Base-by-base conservation (phyloP, 2,113 vertebrate species). In the Pseudonaja textilis region DNA sequence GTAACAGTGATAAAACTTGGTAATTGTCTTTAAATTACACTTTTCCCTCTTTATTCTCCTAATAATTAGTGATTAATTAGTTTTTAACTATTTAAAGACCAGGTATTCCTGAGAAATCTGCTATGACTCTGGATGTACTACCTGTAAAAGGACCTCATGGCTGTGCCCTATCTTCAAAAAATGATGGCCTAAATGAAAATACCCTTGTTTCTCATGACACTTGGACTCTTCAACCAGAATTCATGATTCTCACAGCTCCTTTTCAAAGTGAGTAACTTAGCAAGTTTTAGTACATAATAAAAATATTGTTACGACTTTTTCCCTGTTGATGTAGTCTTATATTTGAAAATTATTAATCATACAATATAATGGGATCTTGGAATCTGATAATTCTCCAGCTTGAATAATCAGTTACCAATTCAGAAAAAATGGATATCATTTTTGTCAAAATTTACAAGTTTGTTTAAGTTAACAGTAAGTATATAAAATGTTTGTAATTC, bases 71-170 rank as follows among this genome's bases (percentile, higher is more conserved):
- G 2, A 45, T 92, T 54, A 88, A 88, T 3, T 4, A 18, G 52
- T 96, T 93, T 91, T 89, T 18, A 56, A 64, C 5, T 93, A 14
- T 22, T 95, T 99, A 98, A 94, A 97, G 96, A 52, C 94, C 95
- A 64, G 95, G 95, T 88, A 96, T 96, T 90, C 93, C 91, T 47
- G 95, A 95, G 50, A 97, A 96, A 87, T 97, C 97, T 90, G 96
- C 96, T 93, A 98, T 98, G 89, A 98, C 98, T 91, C 96, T 99
- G 97, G 99, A 99, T 45, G 98, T 99, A 93, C 97, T 99, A 64
- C 99, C 99, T 56, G 99, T 99, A 93, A 99, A 98, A 96, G 99
- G 99, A 93, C 99, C 99, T 91, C 98, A 99, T 64, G 98, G 98
- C 92, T 96, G 95, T 91, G 92, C 96, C 20, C 93, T 97, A 54